Evolutionary conservation across 2,113 vertebrate genomes (phyloP).

Genomic region (Entelurus aequoreus): DNA sequence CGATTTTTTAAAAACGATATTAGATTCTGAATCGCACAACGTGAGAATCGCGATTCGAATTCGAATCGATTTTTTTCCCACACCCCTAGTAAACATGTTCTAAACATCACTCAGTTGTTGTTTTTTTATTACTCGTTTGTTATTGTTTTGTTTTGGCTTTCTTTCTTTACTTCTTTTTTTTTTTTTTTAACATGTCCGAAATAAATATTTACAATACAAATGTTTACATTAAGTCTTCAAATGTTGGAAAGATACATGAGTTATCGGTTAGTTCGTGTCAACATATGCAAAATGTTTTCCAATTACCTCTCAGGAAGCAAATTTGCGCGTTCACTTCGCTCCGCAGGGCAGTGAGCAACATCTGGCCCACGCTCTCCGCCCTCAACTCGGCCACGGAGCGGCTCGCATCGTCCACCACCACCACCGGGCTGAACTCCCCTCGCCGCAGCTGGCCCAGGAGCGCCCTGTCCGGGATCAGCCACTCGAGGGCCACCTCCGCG

Average conservation of each 20-base stretch:
- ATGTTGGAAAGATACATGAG: background rate
- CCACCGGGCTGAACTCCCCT: constrained; percentile 68
- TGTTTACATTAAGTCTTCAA: too few species aligned
- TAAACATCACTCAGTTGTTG: too few species aligned
- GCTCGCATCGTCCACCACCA: constrained; percentile 78
- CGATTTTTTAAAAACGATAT: too few species aligned
- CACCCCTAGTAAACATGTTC: too few species aligned
- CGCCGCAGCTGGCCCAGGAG: constrained; percentile 68
- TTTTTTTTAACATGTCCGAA: too few species aligned
- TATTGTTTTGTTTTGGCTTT: too few species aligned
- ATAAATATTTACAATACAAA: too few species aligned
- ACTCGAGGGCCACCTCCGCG: constrained; percentile 71
- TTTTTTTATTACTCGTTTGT: too few species aligned
- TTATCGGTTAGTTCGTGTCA: background rate
- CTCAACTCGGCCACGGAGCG: constrained; percentile 58
- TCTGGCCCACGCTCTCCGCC: constrained; percentile 68
- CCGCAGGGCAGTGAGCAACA: constrained; percentile 74
- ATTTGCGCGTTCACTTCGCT: constrained; percentile 67
- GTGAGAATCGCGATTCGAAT: too few species aligned
- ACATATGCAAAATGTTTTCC: background rate
- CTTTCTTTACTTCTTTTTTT: too few species aligned
- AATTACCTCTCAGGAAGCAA: constrained; percentile 77
- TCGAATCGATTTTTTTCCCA: too few species aligned
- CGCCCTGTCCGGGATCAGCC: constrained; percentile 76
- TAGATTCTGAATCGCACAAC: too few species aligned